These are phyloP conservation scores for Stylophora pistillata DNA, from an alignment of 64 coral and sea anemone species.

Conservation along the genomic window DNA sequence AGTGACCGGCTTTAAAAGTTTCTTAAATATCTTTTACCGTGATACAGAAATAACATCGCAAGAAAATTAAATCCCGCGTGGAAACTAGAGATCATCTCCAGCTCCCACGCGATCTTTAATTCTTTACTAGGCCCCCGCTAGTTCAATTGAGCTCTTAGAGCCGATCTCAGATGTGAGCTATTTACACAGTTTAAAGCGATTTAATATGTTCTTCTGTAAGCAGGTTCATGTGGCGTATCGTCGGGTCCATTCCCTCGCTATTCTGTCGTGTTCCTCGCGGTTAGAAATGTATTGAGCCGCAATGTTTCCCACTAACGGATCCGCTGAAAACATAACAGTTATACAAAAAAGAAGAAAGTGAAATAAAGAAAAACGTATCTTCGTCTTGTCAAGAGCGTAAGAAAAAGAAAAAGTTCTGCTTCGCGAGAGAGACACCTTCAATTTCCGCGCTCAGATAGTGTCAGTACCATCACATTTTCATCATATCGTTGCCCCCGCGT, in stretches of 20 bases:
- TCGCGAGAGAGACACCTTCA: too few species aligned
- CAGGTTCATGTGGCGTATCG: conserved; percentile 79
- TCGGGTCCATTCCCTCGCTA: conserved; percentile 89
- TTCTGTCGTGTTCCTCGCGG: conserved; percentile 90
- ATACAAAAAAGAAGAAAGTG: not conserved
- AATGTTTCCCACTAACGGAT: conserved; percentile 96
- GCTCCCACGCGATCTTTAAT: not conserved
- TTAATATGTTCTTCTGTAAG: not conserved
- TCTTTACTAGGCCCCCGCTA: not conserved
- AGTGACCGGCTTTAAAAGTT: not conserved
- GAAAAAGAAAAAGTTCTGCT: too few species aligned
- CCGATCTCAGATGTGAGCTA: not conserved
- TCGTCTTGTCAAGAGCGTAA: not conserved
- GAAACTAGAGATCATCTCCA: not conserved
- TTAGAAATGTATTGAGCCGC: conserved; percentile 87
- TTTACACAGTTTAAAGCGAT: not conserved
- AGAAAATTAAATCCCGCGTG: not conserved
- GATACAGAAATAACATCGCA: not conserved
- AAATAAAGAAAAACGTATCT: not conserved
- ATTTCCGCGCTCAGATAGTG: too few species aligned
- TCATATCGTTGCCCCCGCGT: too few species aligned
- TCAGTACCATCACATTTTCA: too few species aligned
- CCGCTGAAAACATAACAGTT: conserved; percentile 42
- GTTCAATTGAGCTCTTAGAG: not conserved
- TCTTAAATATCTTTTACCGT: not conserved